phyloP scores from a whole-genome alignment of 92 coral and sea anemone genomes.

The Ricordea florida region DNA sequence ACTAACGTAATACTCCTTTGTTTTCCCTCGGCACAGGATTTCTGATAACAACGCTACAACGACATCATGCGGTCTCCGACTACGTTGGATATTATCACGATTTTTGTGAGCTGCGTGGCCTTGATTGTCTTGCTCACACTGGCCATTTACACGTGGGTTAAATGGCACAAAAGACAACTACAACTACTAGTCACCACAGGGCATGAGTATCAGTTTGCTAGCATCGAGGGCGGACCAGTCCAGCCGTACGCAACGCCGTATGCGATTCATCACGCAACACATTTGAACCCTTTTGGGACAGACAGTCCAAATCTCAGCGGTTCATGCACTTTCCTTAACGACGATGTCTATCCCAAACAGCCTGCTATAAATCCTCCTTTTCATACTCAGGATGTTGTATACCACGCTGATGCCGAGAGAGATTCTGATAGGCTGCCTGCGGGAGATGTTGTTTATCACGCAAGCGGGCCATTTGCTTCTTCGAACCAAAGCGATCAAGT shows the following conservation, averaged over 20 bases:
- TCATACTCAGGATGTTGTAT: neutral
- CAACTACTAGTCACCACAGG: neutral
- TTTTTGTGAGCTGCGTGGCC: constrained; percentile 28
- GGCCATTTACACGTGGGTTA: constrained; percentile 52
- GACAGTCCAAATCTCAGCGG: constrained; percentile 35
- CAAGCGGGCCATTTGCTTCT: neutral
- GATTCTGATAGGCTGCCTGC: neutral
- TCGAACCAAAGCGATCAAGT: neutral
- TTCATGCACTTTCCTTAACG: constrained; percentile 20
- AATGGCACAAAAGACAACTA: constrained; percentile 27
- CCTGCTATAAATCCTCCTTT: neutral
- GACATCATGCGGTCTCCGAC: neutral
- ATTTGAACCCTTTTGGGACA: constrained; percentile 4
- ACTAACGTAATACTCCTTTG: too few relatives aligned
- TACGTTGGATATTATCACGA: constrained; percentile 16
- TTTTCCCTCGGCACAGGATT: too few relatives aligned
- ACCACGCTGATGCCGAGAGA: neutral
- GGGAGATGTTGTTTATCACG: constrained; percentile 11
- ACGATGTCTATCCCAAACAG: constrained; percentile 18
- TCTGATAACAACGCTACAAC: too few relatives aligned
- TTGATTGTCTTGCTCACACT: constrained; percentile 37
- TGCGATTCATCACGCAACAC: neutral
- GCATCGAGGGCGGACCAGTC: neutral
- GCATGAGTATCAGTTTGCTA: too few relatives aligned
- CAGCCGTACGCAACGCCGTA: neutral